Evolutionary conservation across 1,140 invertebrate species (phyloP), one percentile per base, ranked within the genome.

Genomic region (Carposina sasakii): DNA sequence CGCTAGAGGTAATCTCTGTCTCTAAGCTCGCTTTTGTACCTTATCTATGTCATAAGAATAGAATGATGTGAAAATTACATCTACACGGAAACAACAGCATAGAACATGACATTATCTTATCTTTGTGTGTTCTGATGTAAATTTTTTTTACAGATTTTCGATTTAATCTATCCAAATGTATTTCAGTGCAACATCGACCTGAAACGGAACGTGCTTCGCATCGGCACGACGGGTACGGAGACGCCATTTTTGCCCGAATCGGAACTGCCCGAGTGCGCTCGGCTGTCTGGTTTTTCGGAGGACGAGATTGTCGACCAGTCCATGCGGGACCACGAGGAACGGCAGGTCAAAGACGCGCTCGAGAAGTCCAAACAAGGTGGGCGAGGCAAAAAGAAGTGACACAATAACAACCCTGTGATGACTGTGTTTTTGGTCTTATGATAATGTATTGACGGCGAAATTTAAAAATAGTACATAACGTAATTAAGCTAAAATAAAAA

Each of bases 191-290:
- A 91, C 55, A 98, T 99, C 66, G 97, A 99, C 81, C 84, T 99
- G 46, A 94, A 96, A 69, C 89, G 89, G 42, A 98, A 97, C 83
- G 88, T 96, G 1, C 85, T 99, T 16, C 89, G 90, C 30, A 98
- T 99, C 66, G 97, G 97, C n/a, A 98, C 96, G 0, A 98, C 96
- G 0, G 95, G 95, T 17, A 97, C 96, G 0, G 93, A 96, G 78
- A 98, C 97, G 0, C 79, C 88, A 12, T 99, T 99, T 83, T 83
- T 99, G 47, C 85, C 92, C 0, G 97, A 99, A 86, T 91, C 90
- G 62, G 94, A 97, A 52, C 82, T 97, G 43, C 95, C 95, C 1
- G 89, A 81, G 39, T 88, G 81, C 53, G 71, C 78, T 49, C 67
- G 81, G 24, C 79, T 85, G 24, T 86, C 77, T 30, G 86, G 81